These are phyloP conservation scores for Drosophila mauritiana DNA, from an alignment of 1,140 invertebrate genomes.

Conservation along the genomic window DNA sequence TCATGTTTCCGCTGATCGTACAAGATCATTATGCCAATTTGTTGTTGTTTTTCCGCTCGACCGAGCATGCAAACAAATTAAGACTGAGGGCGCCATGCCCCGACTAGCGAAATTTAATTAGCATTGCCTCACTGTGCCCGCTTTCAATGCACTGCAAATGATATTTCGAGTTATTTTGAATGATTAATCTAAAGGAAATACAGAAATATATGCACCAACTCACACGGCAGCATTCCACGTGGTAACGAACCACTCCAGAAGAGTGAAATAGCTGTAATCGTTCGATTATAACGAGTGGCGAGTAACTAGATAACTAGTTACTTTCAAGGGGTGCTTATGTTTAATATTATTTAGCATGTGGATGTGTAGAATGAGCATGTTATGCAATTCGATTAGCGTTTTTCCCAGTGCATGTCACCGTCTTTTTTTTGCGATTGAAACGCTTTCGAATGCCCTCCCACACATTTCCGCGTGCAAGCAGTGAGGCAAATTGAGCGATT, in stretches of 20 bases:
- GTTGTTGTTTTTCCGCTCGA: constrained; percentile 72
- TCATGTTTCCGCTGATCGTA: constrained; percentile 38
- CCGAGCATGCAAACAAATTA: constrained; percentile 80
- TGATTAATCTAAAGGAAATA: neutral
- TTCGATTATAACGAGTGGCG: too few relatives aligned
- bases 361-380: neutral
- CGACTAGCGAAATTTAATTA: constrained; percentile 72
- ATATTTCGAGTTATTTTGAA: too few relatives aligned
- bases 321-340: too few relatives aligned
- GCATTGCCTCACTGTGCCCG: constrained; percentile 49
- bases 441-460: constrained; percentile 47
- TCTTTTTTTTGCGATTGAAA: constrained; percentile 20
- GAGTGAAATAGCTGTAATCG: too few relatives aligned
- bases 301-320: too few relatives aligned
- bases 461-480: constrained; percentile 72
- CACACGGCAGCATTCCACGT: too few relatives aligned
- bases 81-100: constrained; percentile 60
- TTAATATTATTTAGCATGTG: too few relatives aligned
- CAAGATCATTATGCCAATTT: constrained; percentile 71
- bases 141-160: constrained; percentile 5
- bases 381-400: neutral
- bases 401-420: neutral
- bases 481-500: constrained; percentile 68
- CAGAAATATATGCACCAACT: too few relatives aligned
- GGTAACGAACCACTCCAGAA: too few relatives aligned